phyloP scores from a whole-genome alignment of 2,888 invertebrate species.

The Polyommatus iphigenia region DNA sequence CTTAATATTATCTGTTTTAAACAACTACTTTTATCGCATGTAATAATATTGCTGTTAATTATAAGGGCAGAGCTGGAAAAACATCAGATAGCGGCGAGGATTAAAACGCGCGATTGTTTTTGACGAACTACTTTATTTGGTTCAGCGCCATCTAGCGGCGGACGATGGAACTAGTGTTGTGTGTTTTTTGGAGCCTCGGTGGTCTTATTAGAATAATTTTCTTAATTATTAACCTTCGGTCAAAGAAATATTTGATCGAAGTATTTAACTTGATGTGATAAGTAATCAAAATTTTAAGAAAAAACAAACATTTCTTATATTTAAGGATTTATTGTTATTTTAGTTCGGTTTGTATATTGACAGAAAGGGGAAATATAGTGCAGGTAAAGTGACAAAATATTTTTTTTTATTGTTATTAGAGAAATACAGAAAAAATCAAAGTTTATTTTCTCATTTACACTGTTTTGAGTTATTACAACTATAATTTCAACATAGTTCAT shows the following conservation, averaged over 20 bases:
- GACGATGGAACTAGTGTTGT: conserved; percentile 25
- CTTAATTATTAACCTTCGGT: too few relatives aligned
- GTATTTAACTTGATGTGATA: too few relatives aligned
- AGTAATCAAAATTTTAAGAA: background rate
- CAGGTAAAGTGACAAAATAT: too few relatives aligned
- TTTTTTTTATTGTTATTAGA: too few relatives aligned
- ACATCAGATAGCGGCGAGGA: conserved; percentile 51
- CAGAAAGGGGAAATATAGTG: too few relatives aligned
- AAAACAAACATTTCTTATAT: too few relatives aligned
- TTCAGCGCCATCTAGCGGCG: conserved; percentile 59
- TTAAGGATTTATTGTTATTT: too few relatives aligned
- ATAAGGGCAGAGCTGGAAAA: conserved; percentile 63
- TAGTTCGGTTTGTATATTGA: too few relatives aligned
- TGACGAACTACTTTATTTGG: conserved; percentile 36
- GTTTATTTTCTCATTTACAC: background rate
- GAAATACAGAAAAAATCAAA: background rate
- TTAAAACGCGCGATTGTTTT: conserved; percentile 49
- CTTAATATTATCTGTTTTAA: conserved; percentile 38
- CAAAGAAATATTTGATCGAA: too few relatives aligned
- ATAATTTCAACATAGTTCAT: background rate
- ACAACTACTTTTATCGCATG: conserved; percentile 26
- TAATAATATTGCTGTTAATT: conserved; percentile 51
- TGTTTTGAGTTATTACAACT: background rate
- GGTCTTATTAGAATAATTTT: too few relatives aligned
- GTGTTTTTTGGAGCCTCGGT: too few relatives aligned